Percentiles rank a stretch among this genome's conserved stretches.
phyloP scores from a whole-genome alignment of 2,113 vertebrate genomes.

The Clupea harengus region DNA sequence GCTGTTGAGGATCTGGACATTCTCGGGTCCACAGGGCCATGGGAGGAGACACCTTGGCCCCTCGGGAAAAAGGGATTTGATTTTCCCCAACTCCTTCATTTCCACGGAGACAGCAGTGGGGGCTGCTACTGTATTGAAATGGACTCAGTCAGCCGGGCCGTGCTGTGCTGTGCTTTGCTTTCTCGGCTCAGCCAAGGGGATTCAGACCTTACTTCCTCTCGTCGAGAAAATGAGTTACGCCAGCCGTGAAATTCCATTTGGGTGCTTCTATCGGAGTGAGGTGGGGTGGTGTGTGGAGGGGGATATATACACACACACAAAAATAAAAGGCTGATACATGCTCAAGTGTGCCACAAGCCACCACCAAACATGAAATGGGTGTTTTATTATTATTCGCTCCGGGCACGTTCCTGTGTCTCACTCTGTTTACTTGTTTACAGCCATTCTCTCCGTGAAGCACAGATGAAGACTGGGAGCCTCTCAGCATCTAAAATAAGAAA shows the following conservation, averaged over 20 bases:
- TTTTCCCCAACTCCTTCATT: neutral
- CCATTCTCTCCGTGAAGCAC: neutral
- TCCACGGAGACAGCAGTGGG: neutral
- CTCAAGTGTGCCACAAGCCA: neutral
- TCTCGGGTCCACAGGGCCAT: neutral
- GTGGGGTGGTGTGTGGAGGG: neutral
- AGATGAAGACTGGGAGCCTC: neutral
- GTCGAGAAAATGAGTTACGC: slow-evolving; percentile 31
- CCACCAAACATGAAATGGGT: neutral
- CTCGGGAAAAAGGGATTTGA: neutral
- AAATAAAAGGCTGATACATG: neutral
- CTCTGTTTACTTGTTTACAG: neutral
- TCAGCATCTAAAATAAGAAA: neutral
- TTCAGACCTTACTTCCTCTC: slow-evolving; percentile 38
- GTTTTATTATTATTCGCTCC: neutral
- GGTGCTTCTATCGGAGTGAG: slow-evolving; percentile 2
- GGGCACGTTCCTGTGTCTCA: neutral
- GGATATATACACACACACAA: neutral
- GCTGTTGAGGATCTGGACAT: neutral
- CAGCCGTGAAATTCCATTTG: slow-evolving; percentile 18
- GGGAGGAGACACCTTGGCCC: neutral
- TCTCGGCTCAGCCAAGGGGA: slow-evolving; percentile 27
- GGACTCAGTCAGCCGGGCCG: neutral
- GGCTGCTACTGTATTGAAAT: neutral
- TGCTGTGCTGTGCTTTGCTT: too few species aligned